Base-by-base conservation (phyloP, 2,888 invertebrate species). In the Pristionchus japonicus region DNA sequence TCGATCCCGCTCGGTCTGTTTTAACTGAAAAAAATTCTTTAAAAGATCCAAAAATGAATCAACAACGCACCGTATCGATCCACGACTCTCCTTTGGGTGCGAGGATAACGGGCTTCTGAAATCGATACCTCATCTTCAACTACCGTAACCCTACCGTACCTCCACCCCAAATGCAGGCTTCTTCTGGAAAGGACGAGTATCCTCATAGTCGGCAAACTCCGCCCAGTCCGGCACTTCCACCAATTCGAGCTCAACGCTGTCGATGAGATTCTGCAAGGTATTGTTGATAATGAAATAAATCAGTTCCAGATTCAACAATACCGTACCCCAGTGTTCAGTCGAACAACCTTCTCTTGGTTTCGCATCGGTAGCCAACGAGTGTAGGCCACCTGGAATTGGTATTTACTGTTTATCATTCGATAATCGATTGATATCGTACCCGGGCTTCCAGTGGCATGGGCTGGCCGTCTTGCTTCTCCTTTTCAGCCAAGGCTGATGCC, bases 131-230 rank as follows among this genome's bases (percentile, higher is more conserved):
- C 7, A 64, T 34, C 15, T 17, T 31, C 74, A 15, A 43, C 80
- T 80, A 80, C 80, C 47, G 80, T 27, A 80, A 47, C 80, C 47
- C 47, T 80, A 80, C 47, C 80, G 80, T 80, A 80, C 80, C 80
- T 49, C 80, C 9, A 2, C n/a, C 77, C 9, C 43, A 1, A 77
- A 11, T 1, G 17, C 3, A n/a, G n/a, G n/a, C 43, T 47, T 43
- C 4, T 4, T 47, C 40, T 77, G 43, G 3, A 34, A 43, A 43
- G 43, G 43, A 47, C 43, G 43, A n/a, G 77, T 77, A n/a, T 82
- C 82, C 37, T 82, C 82, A 9, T 17, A 52, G 0, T 34, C 31
- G n/a, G 31, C 82, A 6, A 4, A 11, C 43, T 31, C 43, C 77
- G 27, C 47, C 23, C 1, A 13, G n/a, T 77, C 52, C 3, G 49